These are phyloP conservation scores for Pseudomyrmex sp. DNA, from an alignment of 1,140 invertebrate genomes.

Conservation along the genomic window DNA sequence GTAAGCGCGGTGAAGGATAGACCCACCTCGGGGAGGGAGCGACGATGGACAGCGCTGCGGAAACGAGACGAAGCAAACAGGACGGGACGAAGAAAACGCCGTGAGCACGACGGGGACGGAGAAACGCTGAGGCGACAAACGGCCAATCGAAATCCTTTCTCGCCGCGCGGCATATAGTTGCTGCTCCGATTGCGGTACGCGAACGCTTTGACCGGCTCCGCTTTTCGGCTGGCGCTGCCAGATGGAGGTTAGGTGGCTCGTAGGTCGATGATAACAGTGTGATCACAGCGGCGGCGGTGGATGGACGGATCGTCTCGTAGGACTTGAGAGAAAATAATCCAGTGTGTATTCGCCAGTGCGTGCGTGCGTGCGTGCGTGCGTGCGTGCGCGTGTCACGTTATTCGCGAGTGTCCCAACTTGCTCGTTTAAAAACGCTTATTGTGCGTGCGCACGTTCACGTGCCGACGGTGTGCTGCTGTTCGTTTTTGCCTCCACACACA, in stretches of 20 bases:
- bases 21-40: too few relatives aligned
- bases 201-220: too few relatives aligned
- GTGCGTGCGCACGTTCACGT: conserved; percentile 21
- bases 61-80: neutral
- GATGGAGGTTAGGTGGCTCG: too few relatives aligned
- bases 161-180: too few relatives aligned
- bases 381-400: neutral
- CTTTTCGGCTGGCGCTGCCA: too few relatives aligned
- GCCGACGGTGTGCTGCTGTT: conserved; percentile 27
- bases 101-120: neutral
- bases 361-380: neutral
- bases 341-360: neutral
- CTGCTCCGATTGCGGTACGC: too few relatives aligned
- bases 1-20: neutral
- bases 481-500: conserved; percentile 9
- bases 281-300: too few relatives aligned
- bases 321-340: neutral
- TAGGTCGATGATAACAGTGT: too few relatives aligned
- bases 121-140: neutral
- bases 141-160: conserved; percentile 1
- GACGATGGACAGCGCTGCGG: neutral
- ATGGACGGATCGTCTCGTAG: too few relatives aligned
- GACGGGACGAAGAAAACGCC: too few relatives aligned
- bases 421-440: neutral
- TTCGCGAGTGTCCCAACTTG: conserved; percentile 26